Evolutionary conservation across 1,140 invertebrate genomes (phyloP).

Genomic region (Batillaria attramentaria): DNA sequence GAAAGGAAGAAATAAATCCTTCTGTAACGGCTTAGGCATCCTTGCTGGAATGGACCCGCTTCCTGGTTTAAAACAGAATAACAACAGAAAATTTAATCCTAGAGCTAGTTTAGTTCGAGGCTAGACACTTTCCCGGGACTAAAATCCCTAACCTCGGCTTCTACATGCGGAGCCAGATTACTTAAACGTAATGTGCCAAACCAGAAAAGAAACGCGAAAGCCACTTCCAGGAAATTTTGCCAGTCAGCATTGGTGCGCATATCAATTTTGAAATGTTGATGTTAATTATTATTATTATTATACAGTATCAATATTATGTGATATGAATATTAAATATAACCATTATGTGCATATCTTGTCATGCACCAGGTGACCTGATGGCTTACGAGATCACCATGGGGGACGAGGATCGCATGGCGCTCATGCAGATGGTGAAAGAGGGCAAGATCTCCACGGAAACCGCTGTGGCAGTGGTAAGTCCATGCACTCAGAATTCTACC

Average conservation of each 20-base stretch:
- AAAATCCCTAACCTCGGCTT: too few relatives aligned
- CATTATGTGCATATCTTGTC: conserved; percentile 5
- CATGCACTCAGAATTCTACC: too few relatives aligned
- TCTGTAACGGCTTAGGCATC: too few relatives aligned
- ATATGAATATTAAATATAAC: neutral
- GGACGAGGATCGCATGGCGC: conserved; percentile 65
- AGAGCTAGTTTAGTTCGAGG: too few relatives aligned
- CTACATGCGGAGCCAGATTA: too few relatives aligned
- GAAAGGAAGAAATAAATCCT: too few relatives aligned
- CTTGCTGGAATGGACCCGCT: too few relatives aligned
- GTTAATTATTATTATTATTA: neutral
- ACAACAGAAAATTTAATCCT: too few relatives aligned
- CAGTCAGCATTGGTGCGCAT: neutral
- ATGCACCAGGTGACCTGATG: conserved; percentile 59
- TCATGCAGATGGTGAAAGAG: conserved; percentile 69
- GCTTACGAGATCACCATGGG: conserved; percentile 67
- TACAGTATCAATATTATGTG: neutral
- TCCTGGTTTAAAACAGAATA: too few relatives aligned
- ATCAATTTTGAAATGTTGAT: neutral
- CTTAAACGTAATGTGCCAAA: too few relatives aligned
- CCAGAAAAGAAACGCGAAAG: neutral
- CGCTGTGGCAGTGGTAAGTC: conserved; percentile 64
- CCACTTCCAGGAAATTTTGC: neutral
- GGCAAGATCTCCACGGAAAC: conserved; percentile 66
- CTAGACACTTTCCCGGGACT: too few relatives aligned